Conservation (phyloP, 2,888 invertebrate species). For the Orthosia gothica region DNA sequence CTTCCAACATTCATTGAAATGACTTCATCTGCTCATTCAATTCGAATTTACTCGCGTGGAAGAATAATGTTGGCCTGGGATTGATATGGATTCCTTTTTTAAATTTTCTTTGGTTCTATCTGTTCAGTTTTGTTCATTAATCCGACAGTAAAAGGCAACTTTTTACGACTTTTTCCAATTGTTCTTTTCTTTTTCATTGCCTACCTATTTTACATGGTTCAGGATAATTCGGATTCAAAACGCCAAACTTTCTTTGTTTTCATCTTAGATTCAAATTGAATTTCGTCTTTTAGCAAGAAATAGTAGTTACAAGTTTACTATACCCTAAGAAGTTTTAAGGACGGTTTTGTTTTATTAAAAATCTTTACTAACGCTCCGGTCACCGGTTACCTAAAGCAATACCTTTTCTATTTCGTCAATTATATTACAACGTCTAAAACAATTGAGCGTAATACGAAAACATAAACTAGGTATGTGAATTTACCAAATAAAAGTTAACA, state of each 20-base stretch:
- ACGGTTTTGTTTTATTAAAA: constrained; percentile 6
- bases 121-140: constrained; percentile 44
- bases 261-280: constrained; percentile 53
- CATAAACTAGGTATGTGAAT: not conserved
- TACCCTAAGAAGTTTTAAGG: not conserved
- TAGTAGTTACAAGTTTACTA: constrained; percentile 17
- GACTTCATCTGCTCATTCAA: constrained; percentile 32
- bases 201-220: constrained; percentile 56
- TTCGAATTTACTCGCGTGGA: constrained; percentile 41
- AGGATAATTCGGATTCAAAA: constrained; percentile 49
- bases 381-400: no score
- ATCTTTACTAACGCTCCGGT: no score
- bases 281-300: constrained; percentile 42
- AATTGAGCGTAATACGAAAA: no score
- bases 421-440: no score
- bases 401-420: no score
- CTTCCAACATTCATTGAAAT: constrained; percentile 39
- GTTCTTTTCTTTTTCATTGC: constrained; percentile 61
- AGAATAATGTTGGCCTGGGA: constrained; percentile 49
- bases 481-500: not conserved
- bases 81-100: constrained; percentile 48
- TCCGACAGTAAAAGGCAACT: constrained; percentile 50
- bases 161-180: constrained; percentile 64
- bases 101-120: constrained; percentile 41
- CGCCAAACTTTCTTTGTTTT: constrained; percentile 54